Evolutionary conservation across 2,888 invertebrate species (phyloP).

Genomic region (Cotesia congregata): DNA sequence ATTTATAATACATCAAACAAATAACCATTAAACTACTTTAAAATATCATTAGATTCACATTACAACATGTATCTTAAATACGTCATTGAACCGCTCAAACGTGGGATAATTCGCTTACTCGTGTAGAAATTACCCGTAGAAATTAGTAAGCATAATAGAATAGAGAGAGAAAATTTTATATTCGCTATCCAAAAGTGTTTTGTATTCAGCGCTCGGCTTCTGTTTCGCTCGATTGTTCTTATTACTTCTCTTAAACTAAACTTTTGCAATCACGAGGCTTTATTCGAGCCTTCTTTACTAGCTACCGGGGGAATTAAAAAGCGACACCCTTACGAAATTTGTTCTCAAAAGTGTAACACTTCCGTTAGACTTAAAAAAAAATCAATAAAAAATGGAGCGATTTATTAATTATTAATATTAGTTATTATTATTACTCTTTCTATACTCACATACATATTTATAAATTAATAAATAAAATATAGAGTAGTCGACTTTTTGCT

Average conservation of each 20-base stretch:
- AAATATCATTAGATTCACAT: no score
- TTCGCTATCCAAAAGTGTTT: neutral
- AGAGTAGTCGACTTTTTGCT: neutral
- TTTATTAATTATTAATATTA: no score
- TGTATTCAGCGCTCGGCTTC: conserved; percentile 1
- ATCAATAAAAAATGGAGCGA: neutral
- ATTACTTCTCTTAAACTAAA: conserved; percentile 7
- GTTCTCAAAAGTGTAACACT: conserved; percentile 23
- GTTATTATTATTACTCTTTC: neutral
- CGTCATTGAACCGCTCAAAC: neutral
- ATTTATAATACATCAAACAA: no score
- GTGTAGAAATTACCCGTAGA: neutral
- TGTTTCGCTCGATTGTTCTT: conserved; percentile 29
- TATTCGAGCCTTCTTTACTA: neutral
- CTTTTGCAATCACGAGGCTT: conserved; percentile 24
- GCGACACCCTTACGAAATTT: conserved; percentile 33
- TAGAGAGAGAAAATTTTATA: conserved; percentile 17
- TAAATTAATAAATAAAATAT: neutral
- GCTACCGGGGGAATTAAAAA: neutral
- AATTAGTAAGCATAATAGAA: conserved; percentile 8
- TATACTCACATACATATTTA: neutral
- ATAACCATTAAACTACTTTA: no score
- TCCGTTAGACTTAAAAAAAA: neutral
- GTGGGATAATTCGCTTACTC: conserved; percentile 32
- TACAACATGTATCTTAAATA: neutral